Base-by-base conservation (phyloP, 1,140 invertebrate genomes). In the Chelonus insularis region DNA sequence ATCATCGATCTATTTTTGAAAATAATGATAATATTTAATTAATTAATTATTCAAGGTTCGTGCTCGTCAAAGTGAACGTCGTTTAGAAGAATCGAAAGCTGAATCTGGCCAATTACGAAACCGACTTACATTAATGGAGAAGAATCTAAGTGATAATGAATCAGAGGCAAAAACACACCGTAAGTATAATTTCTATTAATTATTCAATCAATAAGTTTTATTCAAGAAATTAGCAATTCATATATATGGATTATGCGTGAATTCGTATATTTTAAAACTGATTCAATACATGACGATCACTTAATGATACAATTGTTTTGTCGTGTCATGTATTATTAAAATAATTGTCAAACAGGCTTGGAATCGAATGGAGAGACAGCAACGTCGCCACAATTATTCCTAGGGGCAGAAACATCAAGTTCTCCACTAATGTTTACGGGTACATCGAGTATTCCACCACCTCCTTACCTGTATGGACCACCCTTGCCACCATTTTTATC, bases 101-200 rank as follows among this genome's bases (percentile, higher is more conserved):
- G 91, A 92, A 77, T 86, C 90, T 1, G 84, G 88, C 18, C 86
- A 89, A 62, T 78, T 92, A 62, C 82, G 91, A 45, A 86, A 90
- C 69, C 85, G 89, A 66, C 78, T 93, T 20, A 90, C 89, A 1
- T 68, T 86, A 11, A 70, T 82, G 12, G 85, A 86, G 69, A 81
- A 85, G 66, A 83, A 79, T 68, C 69, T 84, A 32, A 80, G 76
- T 60, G 73, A 82, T 5, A 47, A 45, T n/a, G 78, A 80, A 66
- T 37, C 74, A 1, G 77, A 81, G 51, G 56, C 65, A 16, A 80
- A 79, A 70, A 59, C 79, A 60, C 79, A 82, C 70, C 76, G 81
- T 82, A 80, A 81, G 81, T 82, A 63, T 60, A 54, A 50, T 62
- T 7, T 36, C 25, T 47, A 39, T 45, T 25, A 41, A 41, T 29